Base-by-base conservation (phyloP, 2,888 invertebrate species). In the Idaea dimidiata region DNA sequence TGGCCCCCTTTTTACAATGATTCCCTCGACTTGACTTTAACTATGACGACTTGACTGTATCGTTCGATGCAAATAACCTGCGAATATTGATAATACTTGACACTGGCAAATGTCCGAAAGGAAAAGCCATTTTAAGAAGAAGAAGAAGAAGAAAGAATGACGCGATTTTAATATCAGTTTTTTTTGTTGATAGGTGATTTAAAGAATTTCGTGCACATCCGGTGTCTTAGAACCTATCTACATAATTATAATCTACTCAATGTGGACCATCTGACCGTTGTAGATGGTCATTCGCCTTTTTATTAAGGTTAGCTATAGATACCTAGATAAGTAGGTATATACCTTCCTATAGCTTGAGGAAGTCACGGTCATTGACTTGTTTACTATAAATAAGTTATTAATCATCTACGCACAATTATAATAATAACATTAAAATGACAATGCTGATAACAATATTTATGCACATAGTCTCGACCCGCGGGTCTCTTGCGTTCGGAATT, bases 231-330 rank as follows among this genome's bases (percentile, higher is more conserved):
- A 24, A 43, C 14, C 43, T 14, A 8, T 10, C 10, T 43, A 43
- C 24, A 43, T 43, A 43, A 43, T 43, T 14, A 43, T 43, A 43
- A 43, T 43, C 43, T 43, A 43, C 43, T 43, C 43, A 3, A 43
- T 43, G 43, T 43, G 43, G 43, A 43, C 43, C 43, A 43, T 43
- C 43, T 43, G 43, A 43, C 43, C 43, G 43, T 43, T 43, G 43
- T 43, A 10, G 14, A 43, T 43, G 43, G 43, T 43, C 43, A 43
- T 43, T 43, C 43, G 43, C 43, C 43, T 43, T 43, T 43, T 10
- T 8, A 43, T 33, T 33, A 33, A 43, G 14, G 43, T 14, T 14
- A 43, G 14, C 43, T 43, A 43, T 43, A 43, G 8, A 2, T 33
- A 33, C 33, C 7, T 33, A 14, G 33, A 7, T 43, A 10, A 1